These are phyloP conservation scores for Rhagophthalmus giganteus DNA, from an alignment of 2,888 invertebrate genomes.

Conservation along the genomic window DNA sequence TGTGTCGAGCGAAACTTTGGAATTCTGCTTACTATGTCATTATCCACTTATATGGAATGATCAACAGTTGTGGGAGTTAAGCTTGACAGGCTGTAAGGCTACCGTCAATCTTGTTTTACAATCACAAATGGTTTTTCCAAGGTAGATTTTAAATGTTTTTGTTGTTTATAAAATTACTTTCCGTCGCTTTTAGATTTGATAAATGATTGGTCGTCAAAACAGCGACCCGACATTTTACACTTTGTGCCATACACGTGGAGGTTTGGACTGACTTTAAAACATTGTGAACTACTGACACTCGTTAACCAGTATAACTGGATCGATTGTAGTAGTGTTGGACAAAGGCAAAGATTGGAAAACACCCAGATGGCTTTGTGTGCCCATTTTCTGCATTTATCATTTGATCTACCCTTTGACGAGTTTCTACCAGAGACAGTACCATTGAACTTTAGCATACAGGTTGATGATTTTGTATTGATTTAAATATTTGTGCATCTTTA, in stretches of 20 bases:
- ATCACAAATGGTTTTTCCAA: slow-evolving; percentile 95
- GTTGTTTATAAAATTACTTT: slow-evolving; percentile 2
- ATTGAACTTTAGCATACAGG: slow-evolving; percentile 89
- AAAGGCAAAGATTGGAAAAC: slow-evolving; percentile 70
- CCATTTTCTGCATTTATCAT: slow-evolving; percentile 89
- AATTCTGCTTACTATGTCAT: slow-evolving; percentile 84
- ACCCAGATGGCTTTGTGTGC: slow-evolving; percentile 93
- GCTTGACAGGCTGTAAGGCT: slow-evolving; percentile 92
- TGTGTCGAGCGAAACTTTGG: slow-evolving; percentile 91
- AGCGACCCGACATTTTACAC: slow-evolving; percentile 87
- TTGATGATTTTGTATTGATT: slow-evolving; percentile 40
- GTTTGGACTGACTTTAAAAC: slow-evolving; percentile 86
- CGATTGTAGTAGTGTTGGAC: slow-evolving; percentile 93
- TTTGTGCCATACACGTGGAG: slow-evolving; percentile 98
- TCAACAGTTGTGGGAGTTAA: slow-evolving; percentile 91
- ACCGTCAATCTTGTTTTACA: slow-evolving; percentile 89
- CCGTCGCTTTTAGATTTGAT: slow-evolving; percentile 70
- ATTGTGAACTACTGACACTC: slow-evolving; percentile 91
- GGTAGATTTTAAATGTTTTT: slow-evolving; percentile 50
- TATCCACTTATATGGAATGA: slow-evolving; percentile 96
- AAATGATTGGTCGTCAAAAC: slow-evolving; percentile 95
- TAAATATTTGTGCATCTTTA: too few species aligned
- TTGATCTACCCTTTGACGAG: slow-evolving; percentile 92
- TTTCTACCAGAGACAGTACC: slow-evolving; percentile 89
- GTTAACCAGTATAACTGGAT: slow-evolving; percentile 99